Evolutionary conservation across 1,140 invertebrate genomes (phyloP).

Genomic region (Ctenoplectra terminalis): DNA sequence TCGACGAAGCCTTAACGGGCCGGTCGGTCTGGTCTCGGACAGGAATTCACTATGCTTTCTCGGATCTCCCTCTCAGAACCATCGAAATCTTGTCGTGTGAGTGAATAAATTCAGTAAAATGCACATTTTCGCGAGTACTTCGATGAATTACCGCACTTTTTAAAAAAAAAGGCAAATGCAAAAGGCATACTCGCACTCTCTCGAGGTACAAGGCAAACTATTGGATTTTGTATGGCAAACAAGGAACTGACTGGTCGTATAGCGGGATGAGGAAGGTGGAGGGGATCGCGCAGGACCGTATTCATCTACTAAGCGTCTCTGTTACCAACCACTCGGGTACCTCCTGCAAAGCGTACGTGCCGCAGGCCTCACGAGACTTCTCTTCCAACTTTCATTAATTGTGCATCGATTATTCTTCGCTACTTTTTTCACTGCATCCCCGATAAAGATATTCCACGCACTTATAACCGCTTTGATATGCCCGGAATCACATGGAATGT

Average conservation of each 20-base stretch:
- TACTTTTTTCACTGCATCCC: constrained; percentile 15
- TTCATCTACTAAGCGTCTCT: constrained; percentile 66
- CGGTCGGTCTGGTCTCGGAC: constrained; percentile 70
- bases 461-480: background rate
- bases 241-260: constrained; percentile 82
- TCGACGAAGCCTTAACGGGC: constrained; percentile 69
- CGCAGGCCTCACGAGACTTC: constrained; percentile 20
- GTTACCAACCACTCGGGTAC: constrained; percentile 64
- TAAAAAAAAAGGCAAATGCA: constrained; percentile 64
- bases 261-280: constrained; percentile 73
- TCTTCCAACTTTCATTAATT: constrained; percentile 43
- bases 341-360: constrained; percentile 53
- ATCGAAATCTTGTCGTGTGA: constrained; percentile 66
- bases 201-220: constrained; percentile 81
- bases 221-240: constrained; percentile 84
- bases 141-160: constrained; percentile 63
- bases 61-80: constrained; percentile 50
- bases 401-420: constrained; percentile 34
- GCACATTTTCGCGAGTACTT: constrained; percentile 63
- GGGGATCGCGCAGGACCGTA: constrained; percentile 72
- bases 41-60: constrained; percentile 71
- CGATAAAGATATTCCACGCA: background rate
- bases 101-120: constrained; percentile 63
- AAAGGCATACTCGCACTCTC: constrained; percentile 76
- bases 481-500: constrained; percentile 31